These are phyloP conservation scores for Drosophila gunungcola DNA, from an alignment of 1,140 invertebrate genomes.

Conservation along the genomic window DNA sequence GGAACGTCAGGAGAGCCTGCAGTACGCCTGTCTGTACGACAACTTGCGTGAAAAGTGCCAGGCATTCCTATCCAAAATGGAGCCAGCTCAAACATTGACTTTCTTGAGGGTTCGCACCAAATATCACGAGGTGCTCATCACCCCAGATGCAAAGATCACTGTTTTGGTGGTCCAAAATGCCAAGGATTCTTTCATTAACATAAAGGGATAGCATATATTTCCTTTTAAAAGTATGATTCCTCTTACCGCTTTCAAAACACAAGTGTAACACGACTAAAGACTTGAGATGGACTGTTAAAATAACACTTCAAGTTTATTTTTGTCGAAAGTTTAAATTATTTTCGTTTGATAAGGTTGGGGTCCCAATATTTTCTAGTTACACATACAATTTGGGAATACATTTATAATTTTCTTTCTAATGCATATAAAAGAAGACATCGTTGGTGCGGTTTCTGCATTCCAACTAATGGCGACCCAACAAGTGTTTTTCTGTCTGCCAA, in stretches of 20 bases:
- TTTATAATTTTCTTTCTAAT: neutral
- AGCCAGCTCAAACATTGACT: conserved; percentile 53
- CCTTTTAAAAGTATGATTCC: neutral
- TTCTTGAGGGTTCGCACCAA: conserved; percentile 74
- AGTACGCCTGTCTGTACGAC: conserved; percentile 74
- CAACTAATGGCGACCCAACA: conserved; percentile 15
- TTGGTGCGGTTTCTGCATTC: neutral
- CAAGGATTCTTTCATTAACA: conserved; percentile 43
- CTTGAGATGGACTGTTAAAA: neutral
- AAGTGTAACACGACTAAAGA: neutral
- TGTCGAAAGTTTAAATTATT: no score
- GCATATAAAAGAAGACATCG: neutral
- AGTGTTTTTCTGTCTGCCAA: conserved; percentile 40
- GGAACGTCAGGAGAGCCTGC: conserved; percentile 53
- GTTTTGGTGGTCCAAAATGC: conserved; percentile 74
- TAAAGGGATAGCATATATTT: neutral
- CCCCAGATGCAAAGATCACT: conserved; percentile 79
- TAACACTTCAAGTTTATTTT: no score
- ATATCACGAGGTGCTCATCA: conserved; percentile 68
- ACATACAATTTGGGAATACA: neutral
- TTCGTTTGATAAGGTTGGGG: no score
- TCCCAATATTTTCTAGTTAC: no score
- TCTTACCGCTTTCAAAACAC: no score
- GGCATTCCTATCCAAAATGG: conserved; percentile 62
- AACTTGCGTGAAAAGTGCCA: conserved; percentile 71